Evolutionary conservation across 2,888 invertebrate genomes (phyloP).

Genomic region (Nematopogon swammerdamellus): DNA sequence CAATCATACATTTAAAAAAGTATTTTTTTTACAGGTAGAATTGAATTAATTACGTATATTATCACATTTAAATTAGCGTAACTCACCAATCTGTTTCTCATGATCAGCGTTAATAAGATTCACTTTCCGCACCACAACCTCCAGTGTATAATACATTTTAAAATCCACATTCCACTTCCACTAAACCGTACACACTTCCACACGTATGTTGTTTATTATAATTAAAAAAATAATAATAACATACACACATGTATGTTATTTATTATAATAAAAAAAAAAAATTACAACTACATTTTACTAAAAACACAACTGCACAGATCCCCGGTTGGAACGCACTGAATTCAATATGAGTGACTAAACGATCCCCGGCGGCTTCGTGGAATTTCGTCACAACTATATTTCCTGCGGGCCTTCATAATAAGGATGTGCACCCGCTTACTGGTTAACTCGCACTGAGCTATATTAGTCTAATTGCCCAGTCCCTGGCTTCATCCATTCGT

Average conservation of each 20-base stretch:
- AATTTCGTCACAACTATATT: background rate
- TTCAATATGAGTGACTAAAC: background rate
- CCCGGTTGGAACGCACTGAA: background rate
- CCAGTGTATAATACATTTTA: background rate
- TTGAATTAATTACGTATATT: no score
- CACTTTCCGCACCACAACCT: background rate
- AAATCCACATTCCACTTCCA: background rate
- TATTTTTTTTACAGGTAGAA: no score
- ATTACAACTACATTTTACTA: background rate
- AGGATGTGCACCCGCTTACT: background rate
- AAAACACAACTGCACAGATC: background rate
- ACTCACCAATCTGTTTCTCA: background rate
- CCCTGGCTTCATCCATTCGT: no score
- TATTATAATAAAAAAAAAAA: no score
- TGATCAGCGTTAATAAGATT: background rate
- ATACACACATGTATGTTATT: no score
- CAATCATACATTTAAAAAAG: no score
- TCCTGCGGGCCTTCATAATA: background rate
- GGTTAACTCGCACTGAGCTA: background rate
- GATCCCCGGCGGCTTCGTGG: background rate
- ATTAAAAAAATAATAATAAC: no score
- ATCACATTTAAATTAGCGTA: background rate
- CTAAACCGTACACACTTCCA: no score
- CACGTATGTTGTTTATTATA: no score
- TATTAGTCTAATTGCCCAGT: background rate